These are phyloP conservation scores for Rhadina sibilatrix DNA, from an alignment of 2,113 vertebrate species.

Conservation along the genomic window DNA sequence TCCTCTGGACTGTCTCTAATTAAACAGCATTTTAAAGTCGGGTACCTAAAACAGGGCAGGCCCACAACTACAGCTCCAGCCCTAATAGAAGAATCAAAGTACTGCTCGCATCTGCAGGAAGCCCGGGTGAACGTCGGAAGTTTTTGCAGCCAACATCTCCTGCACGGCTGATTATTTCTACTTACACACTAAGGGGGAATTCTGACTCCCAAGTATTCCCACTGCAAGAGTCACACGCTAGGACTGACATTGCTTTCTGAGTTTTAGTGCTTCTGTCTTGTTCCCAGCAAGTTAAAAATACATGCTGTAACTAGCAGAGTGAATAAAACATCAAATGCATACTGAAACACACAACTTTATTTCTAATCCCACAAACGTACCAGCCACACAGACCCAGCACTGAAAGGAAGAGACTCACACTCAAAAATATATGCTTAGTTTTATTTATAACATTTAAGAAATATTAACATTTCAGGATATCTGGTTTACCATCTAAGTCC, in stretches of 20 bases:
- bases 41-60: neutral
- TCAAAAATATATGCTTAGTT: slow-evolving; percentile 67
- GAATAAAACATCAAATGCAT: neutral
- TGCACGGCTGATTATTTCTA: neutral
- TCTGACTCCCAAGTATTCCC: neutral
- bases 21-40: neutral
- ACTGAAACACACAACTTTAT: neutral
- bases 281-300: neutral
- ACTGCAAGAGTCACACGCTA: neutral
- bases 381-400: neutral
- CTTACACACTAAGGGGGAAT: rapidly evolving
- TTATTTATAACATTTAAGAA: slow-evolving; percentile 81
- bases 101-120: neutral
- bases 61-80: neutral
- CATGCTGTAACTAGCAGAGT: rapidly evolving
- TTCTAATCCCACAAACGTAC: neutral
- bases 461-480: slow-evolving; percentile 80
- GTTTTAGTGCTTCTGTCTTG: neutral
- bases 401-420: slow-evolving; percentile 69
- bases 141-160: neutral
- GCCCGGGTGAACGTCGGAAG: neutral
- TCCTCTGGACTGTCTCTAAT: neutral
- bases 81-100: rapidly evolving
- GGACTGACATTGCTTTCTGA: neutral
- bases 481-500: slow-evolving; percentile 74